phyloP scores from a whole-genome alignment of 2,113 vertebrate species.

The Pangasianodon hypophthalmus region DNA sequence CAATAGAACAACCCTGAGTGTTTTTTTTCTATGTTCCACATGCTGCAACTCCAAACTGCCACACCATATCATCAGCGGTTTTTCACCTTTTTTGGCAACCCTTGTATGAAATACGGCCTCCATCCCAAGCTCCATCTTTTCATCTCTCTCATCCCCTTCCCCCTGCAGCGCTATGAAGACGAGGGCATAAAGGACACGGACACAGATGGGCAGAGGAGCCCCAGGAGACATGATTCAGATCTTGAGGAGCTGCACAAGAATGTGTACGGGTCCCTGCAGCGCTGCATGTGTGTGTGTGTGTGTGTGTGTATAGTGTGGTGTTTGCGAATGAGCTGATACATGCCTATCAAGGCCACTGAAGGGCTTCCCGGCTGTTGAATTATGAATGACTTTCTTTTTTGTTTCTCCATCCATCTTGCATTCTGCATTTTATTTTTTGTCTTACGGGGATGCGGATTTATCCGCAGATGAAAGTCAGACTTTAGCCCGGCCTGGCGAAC shows the following conservation, averaged over 20 bases:
- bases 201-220: slow-evolving; percentile 40
- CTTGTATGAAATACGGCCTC: slow-evolving; percentile 31
- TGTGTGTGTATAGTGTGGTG: not conserved
- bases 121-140: slow-evolving; percentile 45
- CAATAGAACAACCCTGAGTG: not conserved
- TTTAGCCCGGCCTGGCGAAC: slow-evolving; percentile 45
- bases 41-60: not conserved
- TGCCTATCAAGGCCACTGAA: slow-evolving; percentile 56
- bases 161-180: slow-evolving; percentile 47
- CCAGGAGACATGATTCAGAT: slow-evolving; percentile 46
- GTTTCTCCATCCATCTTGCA: not conserved
- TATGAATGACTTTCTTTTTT: slow-evolving; percentile 40
- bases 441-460: slow-evolving; percentile 65
- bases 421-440: slow-evolving; percentile 49
- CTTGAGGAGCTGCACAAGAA: slow-evolving; percentile 1
- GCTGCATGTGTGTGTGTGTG: not conserved
- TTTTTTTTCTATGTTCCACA: not conserved
- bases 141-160: slow-evolving; percentile 28
- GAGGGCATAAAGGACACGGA: slow-evolving; percentile 61
- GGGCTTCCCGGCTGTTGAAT: slow-evolving; percentile 33
- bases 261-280: slow-evolving; percentile 28
- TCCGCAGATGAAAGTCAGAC: slow-evolving; percentile 57
- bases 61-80: not conserved
- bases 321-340: slow-evolving; percentile 61
- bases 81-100: not conserved